Percentiles rank a stretch among this genome's conserved stretches.
These are phyloP conservation scores for Eurystomus glaucurus DNA, from an alignment of 2,797 vertebrate species.

Conservation along the genomic window DNA sequence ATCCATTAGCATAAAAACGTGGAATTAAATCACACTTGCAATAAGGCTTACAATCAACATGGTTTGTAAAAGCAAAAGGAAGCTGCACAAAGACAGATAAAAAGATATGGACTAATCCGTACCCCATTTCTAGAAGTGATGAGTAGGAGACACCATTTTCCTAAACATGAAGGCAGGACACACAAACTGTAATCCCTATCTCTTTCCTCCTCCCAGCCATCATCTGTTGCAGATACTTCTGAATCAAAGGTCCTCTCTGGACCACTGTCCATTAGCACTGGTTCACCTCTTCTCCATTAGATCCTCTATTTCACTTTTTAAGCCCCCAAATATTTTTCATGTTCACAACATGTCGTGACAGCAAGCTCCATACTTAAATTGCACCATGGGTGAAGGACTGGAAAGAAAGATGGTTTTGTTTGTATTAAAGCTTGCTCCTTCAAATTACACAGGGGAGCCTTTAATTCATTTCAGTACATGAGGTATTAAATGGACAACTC, in stretches of 20 bases:
- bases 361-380: not conserved
- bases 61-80: not conserved
- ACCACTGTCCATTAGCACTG: not conserved
- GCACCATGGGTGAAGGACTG: not conserved
- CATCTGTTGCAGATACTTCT: not conserved
- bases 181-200: not conserved
- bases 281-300: not conserved
- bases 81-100: not conserved
- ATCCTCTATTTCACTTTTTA: not conserved
- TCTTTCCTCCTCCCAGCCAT: not conserved
- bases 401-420: not conserved
- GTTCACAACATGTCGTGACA: rapidly evolving
- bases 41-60: not conserved
- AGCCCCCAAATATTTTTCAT: not conserved
- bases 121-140: not conserved
- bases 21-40: not conserved
- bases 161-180: not conserved
- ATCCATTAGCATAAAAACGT: not conserved
- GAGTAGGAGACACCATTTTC: not conserved
- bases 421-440: not conserved
- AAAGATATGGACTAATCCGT: not conserved
- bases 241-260: not conserved
- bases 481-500: not conserved
- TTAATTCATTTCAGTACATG: not conserved
- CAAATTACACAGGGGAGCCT: not conserved